Evolutionary conservation across 1,140 invertebrate species (phyloP), one percentile per base, ranked within the genome.

Genomic region (Papilio machaon): DNA sequence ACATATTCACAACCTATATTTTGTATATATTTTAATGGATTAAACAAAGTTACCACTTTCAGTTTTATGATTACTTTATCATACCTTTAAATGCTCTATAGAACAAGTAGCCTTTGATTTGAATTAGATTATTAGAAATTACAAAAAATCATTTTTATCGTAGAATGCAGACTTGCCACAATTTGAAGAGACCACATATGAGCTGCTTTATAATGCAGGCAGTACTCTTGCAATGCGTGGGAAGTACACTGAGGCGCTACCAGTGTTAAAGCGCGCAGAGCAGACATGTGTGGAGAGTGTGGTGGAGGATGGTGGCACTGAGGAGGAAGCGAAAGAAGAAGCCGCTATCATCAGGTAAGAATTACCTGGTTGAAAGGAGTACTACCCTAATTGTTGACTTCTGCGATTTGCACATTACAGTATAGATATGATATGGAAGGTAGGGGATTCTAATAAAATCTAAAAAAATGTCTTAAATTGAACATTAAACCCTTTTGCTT

Each of bases 131-230:
- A n/a, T n/a, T n/a, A n/a, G 13, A 49, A 49, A 49, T 9, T 2
- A 49, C 10, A 58, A n/a, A 54, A 54, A 19, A 9, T 58, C n/a
- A 43, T 43, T 43, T 43, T 19, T 9, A 49, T 58, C 7, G 2
- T 70, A 94, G 92, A 84, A 87, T 15, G 85, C 89, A 76, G 93
- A 94, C 11, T 52, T 92, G 43, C 91, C 91, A 7, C 87, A 91
- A 83, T 91, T 94, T 79, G 91, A 92, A 47, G 93, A 93, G 73
- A 91, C 64, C 47, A 97, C 97, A 0, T 99, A 99, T 94, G 99
- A 99, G 91, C 90, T 99, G 58, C 96, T 97, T 46, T 99, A 99
- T 88, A 99, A 99, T 91, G 96, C 96, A 54, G 98, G 98, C 8
- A 99, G 98, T 91, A 96, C 96, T 73, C 92, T 98, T 17, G 96